Percentiles rank a stretch among this genome's conserved stretches.
Evolutionary conservation across 1,140 invertebrate genomes (phyloP).

Genomic region (Xylocopa sonorina): DNA sequence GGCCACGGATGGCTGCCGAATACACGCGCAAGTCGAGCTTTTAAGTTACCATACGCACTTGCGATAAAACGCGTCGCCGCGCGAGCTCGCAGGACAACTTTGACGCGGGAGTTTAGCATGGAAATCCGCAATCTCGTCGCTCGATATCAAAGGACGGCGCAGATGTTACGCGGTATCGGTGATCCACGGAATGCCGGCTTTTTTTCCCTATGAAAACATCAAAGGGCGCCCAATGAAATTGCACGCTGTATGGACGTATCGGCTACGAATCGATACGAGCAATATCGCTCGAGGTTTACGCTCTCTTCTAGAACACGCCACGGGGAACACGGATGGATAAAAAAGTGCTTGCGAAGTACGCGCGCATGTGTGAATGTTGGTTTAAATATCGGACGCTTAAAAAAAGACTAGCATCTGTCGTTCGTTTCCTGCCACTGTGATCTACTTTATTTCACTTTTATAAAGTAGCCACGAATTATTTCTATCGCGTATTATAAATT

Average conservation of each 20-base stretch:
- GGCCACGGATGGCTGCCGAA: too few relatives aligned
- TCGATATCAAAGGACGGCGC: conserved; percentile 21
- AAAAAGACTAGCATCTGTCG: too few relatives aligned
- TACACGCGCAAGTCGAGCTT: background rate
- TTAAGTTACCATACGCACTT: conserved; percentile 13
- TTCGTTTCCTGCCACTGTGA: too few relatives aligned
- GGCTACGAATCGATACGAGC: conserved; percentile 11
- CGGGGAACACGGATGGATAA: too few relatives aligned
- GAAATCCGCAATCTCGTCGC: conserved; percentile 24
- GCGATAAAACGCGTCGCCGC: background rate
- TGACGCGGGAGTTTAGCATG: conserved; percentile 17
- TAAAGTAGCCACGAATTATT: too few relatives aligned
- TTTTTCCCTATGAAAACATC: background rate
- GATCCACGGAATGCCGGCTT: conserved; percentile 4
- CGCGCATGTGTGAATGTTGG: too few relatives aligned
- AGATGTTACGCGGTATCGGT: conserved; percentile 16
- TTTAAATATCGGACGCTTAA: too few relatives aligned
- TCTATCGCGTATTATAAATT: too few relatives aligned
- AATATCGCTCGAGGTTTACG: background rate
- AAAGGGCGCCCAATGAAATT: conserved; percentile 22
- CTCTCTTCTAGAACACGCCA: too few relatives aligned
- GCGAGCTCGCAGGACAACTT: background rate
- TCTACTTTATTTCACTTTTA: too few relatives aligned
- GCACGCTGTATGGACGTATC: background rate
- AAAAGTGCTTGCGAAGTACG: background rate